Base-by-base conservation (phyloP, 2,888 invertebrate genomes). In the Pristionchus arcanus region DNA sequence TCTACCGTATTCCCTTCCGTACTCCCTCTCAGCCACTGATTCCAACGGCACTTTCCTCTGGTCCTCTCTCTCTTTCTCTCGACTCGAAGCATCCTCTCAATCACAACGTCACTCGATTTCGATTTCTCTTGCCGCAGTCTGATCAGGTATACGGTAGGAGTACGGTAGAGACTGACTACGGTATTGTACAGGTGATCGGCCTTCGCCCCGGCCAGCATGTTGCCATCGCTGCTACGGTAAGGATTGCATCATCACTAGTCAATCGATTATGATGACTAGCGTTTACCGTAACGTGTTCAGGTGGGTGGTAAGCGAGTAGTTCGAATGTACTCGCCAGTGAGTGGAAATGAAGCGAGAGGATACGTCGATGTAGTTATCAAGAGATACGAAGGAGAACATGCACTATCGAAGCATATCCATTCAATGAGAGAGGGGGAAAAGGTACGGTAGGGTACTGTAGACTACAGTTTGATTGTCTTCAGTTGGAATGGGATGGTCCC, bases 271-370 rank as follows among this genome's bases (percentile, higher is more conserved):
- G n/a, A n/a, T n/a, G n/a, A n/a, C n/a, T n/a, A n/a, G n/a, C n/a
- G 34, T 74, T 2, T 81, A 7, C 25, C 21, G 15, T 71, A 31
- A 87, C 7, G 4, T 21, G n/a, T 87, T 87, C 87, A 92, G 92
- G 97, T 98, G 90, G 97, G 97, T 94, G 98, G 97, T 93, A 97
- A 98, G 94, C 96, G 98, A 77, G 97, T 98, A 49, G 97, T 98
- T 93, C 97, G 99, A 91, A 97, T 99, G 0, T 99, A 99, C 96
- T 99, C 99, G 13, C 99, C 99, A 3, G 98, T 98, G 4, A 97
- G 98, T 49, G 97, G 97, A 93, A 98, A 99, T 96, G 98, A 98
- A 94, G 97, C 98, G 95, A 96, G 97, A 90, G 99, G 99, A 66
- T 97, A 97, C 95, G 97, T 98, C 87, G 98, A 98, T 96, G 96